These are phyloP conservation scores for Trachemys scripta DNA, from an alignment of 2,113 vertebrate genomes.

Conservation along the genomic window DNA sequence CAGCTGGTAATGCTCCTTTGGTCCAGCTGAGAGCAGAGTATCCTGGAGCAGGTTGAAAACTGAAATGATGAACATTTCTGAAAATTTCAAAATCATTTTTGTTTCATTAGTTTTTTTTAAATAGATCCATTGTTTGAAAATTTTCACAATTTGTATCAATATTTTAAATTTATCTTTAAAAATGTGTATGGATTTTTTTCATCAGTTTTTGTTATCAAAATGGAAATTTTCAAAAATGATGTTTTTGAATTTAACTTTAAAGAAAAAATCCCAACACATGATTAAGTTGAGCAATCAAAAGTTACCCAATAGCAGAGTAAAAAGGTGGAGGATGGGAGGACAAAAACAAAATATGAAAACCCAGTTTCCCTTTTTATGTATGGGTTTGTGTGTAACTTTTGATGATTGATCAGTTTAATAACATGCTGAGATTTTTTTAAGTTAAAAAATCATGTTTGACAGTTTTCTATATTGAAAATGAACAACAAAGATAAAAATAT, in stretches of 20 bases:
- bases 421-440: too few species aligned
- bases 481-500: background rate
- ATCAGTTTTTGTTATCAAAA: background rate
- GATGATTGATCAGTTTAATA: too few species aligned
- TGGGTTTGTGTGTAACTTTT: background rate
- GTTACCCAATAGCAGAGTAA: background rate
- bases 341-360: background rate
- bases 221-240: constrained; percentile 11
- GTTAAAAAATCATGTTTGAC: too few species aligned
- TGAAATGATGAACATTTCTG: background rate
- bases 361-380: background rate
- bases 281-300: background rate
- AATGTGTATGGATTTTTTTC: background rate
- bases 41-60: background rate
- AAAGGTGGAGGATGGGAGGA: background rate
- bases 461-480: background rate
- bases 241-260: background rate
- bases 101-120: background rate
- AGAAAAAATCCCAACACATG: background rate
- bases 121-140: background rate
- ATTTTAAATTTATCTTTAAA: background rate
- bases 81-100: background rate
- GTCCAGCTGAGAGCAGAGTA: background rate
- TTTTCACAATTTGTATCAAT: background rate
- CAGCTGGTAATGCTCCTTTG: background rate